Conservation (phyloP, 1,140 invertebrate genomes). For the Nautilus pompilius region DNA sequence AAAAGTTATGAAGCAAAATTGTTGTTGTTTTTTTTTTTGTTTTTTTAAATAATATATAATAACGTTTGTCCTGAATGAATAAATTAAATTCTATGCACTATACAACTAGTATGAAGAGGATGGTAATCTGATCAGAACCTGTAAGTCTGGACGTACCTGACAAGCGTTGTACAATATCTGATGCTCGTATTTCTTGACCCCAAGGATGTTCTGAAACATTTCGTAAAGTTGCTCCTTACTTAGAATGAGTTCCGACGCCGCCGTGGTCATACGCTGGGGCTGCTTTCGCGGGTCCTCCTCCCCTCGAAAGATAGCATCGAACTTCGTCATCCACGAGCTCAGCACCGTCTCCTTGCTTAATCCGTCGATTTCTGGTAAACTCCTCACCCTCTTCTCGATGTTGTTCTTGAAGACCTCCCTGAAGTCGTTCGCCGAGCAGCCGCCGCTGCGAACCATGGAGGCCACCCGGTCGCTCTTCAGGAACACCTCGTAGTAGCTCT, state of each 20-base stretch:
- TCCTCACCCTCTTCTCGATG: slow-evolving; percentile 94
- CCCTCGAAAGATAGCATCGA: slow-evolving; percentile 97
- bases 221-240: slow-evolving; percentile 77
- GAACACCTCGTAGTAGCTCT: slow-evolving; percentile 96
- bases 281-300: slow-evolving; percentile 56
- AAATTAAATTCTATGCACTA: too few species aligned
- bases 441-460: slow-evolving; percentile 94
- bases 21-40: too few species aligned
- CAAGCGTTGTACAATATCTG: slow-evolving; percentile 98
- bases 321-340: slow-evolving; percentile 99
- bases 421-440: slow-evolving; percentile 97
- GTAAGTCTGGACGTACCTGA: slow-evolving; percentile 67
- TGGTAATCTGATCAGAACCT: not conserved
- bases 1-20: too few species aligned
- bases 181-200: slow-evolving; percentile 99
- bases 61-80: too few species aligned
- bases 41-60: too few species aligned
- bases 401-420: slow-evolving; percentile 96
- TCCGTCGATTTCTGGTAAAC: slow-evolving; percentile 97
- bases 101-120: not conserved
- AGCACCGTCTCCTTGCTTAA: slow-evolving; percentile 98
- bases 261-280: slow-evolving; percentile 49
- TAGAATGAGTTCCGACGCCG: slow-evolving; percentile 54
- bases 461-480: slow-evolving; percentile 92
- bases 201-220: slow-evolving; percentile 99